Percentiles rank a stretch among this genome's conserved stretches.
These are phyloP conservation scores for Megalops cyprinoides DNA, from an alignment of 2,797 vertebrate species.

Conservation along the genomic window DNA sequence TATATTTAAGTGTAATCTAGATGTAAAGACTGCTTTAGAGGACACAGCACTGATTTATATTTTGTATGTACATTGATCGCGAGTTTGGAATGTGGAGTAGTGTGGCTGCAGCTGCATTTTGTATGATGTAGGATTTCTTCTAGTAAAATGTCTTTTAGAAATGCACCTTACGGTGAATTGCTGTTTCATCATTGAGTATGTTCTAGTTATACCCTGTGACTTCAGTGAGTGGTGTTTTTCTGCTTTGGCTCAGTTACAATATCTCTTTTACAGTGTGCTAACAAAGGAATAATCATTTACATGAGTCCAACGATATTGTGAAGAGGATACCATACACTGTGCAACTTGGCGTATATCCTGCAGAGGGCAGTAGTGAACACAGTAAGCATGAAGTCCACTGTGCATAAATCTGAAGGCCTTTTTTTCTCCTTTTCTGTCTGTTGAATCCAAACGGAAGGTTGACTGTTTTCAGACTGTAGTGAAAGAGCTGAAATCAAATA, in stretches of 20 bases:
- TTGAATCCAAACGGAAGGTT: too few species aligned
- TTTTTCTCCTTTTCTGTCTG: too few species aligned
- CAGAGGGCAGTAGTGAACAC: constrained; percentile 5
- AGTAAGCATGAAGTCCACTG: neutral
- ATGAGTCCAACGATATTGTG: too few species aligned
- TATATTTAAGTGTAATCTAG: constrained; percentile 48
- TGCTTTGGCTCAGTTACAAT: too few species aligned
- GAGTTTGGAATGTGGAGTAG: constrained; percentile 33
- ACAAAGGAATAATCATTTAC: too few species aligned
- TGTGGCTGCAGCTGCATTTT: constrained; percentile 48
- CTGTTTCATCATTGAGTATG: neutral
- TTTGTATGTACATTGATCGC: constrained; percentile 37
- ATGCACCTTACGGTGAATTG: neutral
- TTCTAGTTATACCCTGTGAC: too few species aligned
- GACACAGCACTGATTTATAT: constrained; percentile 37
- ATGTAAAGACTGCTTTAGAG: constrained; percentile 38
- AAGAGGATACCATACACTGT: too few species aligned
- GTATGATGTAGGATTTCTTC: constrained; percentile 46
- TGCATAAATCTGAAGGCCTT: too few species aligned
- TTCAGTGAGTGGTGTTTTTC: too few species aligned
- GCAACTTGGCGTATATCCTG: neutral
- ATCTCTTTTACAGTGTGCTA: too few species aligned
- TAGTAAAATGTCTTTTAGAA: constrained; percentile 37
- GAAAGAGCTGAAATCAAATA: too few species aligned
- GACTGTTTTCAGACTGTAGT: too few species aligned